Evolutionary conservation across 2,797 vertebrate species (phyloP), one percentile per base, ranked within the genome.

Genomic region (Pteropus rufus): DNA sequence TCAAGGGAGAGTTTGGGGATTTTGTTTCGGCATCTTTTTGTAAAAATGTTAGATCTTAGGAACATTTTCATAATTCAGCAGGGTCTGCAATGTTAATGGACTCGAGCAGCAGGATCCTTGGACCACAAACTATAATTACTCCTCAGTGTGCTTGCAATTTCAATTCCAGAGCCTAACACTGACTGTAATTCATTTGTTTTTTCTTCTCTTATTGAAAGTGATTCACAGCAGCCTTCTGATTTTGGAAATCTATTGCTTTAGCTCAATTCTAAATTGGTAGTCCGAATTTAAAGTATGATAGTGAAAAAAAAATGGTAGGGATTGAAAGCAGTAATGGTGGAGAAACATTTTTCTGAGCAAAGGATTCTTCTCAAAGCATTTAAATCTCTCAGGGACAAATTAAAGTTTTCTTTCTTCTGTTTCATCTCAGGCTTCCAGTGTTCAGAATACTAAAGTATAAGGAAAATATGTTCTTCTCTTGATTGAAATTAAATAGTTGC

Each of bases 61-160:
- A 96, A 73, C 16, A 75, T 95, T 97, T 93, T 96, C 89, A 89
- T 97, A 95, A 97, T 97, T 90, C 96, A 94, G 84, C 85, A 90
- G 89, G 91, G 86, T 96, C 89, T 95, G 84, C 62, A 70, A 69
- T 90, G 96, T 85, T 96, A 97, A 97, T 97, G 91, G 93, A 75
- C 56, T 36, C 8, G 2, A 84, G 36, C 94, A 80, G 89, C 91
- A 85, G 93, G 91, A 89, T 80, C 34, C 85, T 90, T 92, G 67
- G 91, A 93, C 89, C 77, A 94, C 73, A 62, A 58, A 41, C 76
- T 93, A 39, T 93, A 97, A 97, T 97, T 95, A 95, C 41, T 96
- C 91, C 86, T 95, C 49, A 87, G 72, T 88, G 96, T 96, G 89
- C 91, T 96, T 92, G 69, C 93, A 90, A 97, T 97, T 98, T 97